Conservation (phyloP, 2,113 vertebrate species). For the Aepyceros melampus region DNA sequence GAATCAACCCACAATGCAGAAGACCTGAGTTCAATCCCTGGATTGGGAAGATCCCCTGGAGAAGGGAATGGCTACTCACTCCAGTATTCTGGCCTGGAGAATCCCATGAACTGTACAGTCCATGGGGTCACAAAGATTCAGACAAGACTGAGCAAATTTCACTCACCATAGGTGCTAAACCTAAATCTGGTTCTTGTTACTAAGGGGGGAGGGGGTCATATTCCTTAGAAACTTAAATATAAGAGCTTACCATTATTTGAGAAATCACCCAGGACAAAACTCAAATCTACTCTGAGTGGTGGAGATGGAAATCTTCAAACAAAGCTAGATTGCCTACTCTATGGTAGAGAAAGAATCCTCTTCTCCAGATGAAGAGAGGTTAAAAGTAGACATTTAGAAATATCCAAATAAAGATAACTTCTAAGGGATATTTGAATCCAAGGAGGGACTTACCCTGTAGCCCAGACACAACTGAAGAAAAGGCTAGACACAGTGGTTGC, state of each 20-base stretch:
- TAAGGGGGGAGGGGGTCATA: accelerated
- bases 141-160: neutral
- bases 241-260: neutral
- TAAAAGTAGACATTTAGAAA: neutral
- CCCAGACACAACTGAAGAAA: neutral
- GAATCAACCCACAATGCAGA: neutral
- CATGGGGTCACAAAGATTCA: neutral
- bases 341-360: neutral
- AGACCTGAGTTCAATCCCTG: neutral
- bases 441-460: neutral
- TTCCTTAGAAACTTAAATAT: neutral
- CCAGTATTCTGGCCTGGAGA: neutral
- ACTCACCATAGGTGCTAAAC: neutral
- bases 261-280: neutral
- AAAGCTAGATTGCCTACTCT: neutral
- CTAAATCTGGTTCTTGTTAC: neutral
- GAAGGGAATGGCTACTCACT: neutral
- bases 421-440: neutral
- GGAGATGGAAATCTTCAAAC: neutral
- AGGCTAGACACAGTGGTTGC: neutral
- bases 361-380: neutral
- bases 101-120: neutral
- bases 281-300: neutral
- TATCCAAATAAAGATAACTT: neutral
- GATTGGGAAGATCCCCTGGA: neutral